These are phyloP conservation scores for Heterocephalus glaber DNA, from an alignment of 2,113 vertebrate species.

Conservation along the genomic window DNA sequence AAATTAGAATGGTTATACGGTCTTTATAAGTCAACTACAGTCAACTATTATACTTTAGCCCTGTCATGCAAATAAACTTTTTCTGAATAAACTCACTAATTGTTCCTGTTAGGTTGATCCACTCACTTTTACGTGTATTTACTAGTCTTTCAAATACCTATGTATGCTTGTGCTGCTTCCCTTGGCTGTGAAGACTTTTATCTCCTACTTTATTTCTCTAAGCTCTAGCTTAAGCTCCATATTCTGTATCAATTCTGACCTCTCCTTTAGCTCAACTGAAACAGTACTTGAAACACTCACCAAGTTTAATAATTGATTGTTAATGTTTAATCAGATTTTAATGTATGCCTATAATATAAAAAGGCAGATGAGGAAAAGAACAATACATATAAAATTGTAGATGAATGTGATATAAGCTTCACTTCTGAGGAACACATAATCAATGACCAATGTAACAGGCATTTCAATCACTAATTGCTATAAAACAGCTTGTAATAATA, in stretches of 20 bases:
- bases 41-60: neutral
- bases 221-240: neutral
- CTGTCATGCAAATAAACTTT: neutral
- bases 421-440: neutral
- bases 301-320: neutral
- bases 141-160: neutral
- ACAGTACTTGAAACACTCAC: neutral
- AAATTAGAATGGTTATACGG: neutral
- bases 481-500: neutral
- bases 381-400: neutral
- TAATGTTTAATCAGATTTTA: slow-evolving; percentile 29
- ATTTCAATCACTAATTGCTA: neutral
- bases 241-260: neutral
- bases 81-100: neutral
- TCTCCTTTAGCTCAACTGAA: slow-evolving; percentile 34
- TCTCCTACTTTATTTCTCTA: neutral
- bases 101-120: neutral
- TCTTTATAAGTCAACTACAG: neutral
- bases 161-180: neutral
- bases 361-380: neutral
- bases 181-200: neutral
- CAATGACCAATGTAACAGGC: neutral
- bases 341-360: neutral
- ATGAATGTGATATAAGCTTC: neutral
- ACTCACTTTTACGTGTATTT: neutral